Base-by-base conservation (phyloP, 2,797 vertebrate genomes). In the Gila robusta region DNA sequence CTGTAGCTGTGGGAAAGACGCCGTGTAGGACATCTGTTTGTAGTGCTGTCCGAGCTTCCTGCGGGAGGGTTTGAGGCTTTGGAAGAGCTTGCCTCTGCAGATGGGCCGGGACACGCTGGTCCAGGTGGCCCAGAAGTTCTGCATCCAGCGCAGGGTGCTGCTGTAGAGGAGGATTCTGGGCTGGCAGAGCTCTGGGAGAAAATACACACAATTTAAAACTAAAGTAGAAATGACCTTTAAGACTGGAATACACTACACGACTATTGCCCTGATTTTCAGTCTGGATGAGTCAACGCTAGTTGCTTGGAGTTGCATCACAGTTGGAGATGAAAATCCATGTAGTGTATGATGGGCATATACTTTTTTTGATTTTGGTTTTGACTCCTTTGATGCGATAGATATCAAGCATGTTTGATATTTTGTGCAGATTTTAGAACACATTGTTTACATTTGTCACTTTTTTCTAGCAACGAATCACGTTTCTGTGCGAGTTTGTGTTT, bases 121-220 rank as follows among this genome's bases (percentile, higher is more conserved):
- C 98, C 98, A 99, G 0, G 98, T 99, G 85, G 98, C 98, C 98
- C 98, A 99, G 82, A 99, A 99, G 94, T 99, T 99, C 91, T 99
- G 98, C 98, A 99, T 99, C 98, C 98, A 99, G 83, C 98, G 98
- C 86, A 99, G 93, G 0, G 98, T 99, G 94, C 97, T 99, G 95
- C 98, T 99, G 89, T 99, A 99, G 64, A 99, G 94, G 87, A 99
- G 95, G 91, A 99, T 97, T 90, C 95, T 96, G 37, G 98, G 98
- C 94, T 97, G 96, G 77, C 92, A 94, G 23, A 94, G 91, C 71
- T 97, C 98, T 99, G 91, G 74, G 88, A 83, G 6, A 23, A 84
- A 37, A 69, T 4, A 39, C 12, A 73, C 10, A 37, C 54, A 70
- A 5, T 82, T 82, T 54, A 69, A 39, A 52, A 52, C 32, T 7